A percentile compares a stretch with the other conserved stretches of the same genome.
Evolutionary conservation across 2,797 vertebrate species (phyloP).

Genomic region (Margarornis squamiger): DNA sequence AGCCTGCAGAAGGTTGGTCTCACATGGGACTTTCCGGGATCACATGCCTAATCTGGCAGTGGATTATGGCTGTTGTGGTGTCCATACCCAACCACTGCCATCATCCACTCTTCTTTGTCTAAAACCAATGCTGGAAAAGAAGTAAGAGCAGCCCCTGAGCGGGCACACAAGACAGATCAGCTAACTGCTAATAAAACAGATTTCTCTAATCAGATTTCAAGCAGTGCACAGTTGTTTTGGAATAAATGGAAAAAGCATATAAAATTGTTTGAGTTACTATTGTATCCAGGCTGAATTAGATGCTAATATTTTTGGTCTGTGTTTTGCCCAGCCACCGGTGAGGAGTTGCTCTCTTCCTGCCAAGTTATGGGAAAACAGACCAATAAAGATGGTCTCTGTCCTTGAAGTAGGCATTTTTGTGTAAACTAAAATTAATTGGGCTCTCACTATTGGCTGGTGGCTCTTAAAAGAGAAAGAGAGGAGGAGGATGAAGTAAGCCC

Average conservation of each 20-base stretch:
- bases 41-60: accelerated
- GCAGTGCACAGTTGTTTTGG: neutral
- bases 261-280: neutral
- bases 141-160: neutral
- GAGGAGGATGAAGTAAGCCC: no score
- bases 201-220: neutral
- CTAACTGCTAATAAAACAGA: neutral
- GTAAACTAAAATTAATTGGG: no score
- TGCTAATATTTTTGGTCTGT: no score
- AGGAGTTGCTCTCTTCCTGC: no score
- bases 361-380: no score
- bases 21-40: neutral
- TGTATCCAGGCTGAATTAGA: no score
- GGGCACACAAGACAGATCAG: neutral
- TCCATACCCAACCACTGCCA: neutral
- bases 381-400: no score
- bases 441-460: no score
- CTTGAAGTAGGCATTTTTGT: no score
- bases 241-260: neutral
- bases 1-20: accelerated
- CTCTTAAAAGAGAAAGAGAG: no score
- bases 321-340: no score
- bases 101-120: neutral
- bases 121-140: neutral
- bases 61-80: accelerated